phyloP scores from a whole-genome alignment of 2,797 vertebrate genomes.

The Harpagifer antarcticus region DNA sequence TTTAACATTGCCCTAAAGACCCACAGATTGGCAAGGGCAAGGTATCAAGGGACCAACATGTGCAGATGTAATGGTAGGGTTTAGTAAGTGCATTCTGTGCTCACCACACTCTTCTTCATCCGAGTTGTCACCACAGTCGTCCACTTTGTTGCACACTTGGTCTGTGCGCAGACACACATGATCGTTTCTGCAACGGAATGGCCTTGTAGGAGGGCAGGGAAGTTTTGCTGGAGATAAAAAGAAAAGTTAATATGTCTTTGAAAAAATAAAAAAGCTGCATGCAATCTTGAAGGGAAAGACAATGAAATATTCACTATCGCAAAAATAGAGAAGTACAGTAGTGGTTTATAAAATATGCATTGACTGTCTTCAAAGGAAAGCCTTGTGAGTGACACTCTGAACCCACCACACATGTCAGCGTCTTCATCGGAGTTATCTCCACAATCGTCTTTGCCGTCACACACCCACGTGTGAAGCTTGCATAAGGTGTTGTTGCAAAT shows the following conservation, averaged over 20 bases:
- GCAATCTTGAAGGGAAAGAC: slow-evolving; percentile 1
- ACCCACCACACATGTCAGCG: slow-evolving; percentile 93
- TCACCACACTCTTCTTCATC: slow-evolving; percentile 96
- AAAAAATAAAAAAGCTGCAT: neutral
- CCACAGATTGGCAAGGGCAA: slow-evolving; percentile 1
- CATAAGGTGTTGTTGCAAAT: slow-evolving; percentile 98
- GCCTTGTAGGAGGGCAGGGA: slow-evolving; percentile 93
- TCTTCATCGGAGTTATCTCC: slow-evolving; percentile 98
- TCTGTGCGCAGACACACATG: slow-evolving; percentile 92
- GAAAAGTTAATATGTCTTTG: slow-evolving; percentile 22
- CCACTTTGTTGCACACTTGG: slow-evolving; percentile 93
- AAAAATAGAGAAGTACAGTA: slow-evolving; percentile 15
- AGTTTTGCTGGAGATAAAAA: slow-evolving; percentile 86
- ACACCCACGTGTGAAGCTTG: slow-evolving; percentile 96
- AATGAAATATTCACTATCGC: slow-evolving; percentile 3
- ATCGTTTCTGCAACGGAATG: slow-evolving; percentile 92
- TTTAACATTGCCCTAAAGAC: neutral
- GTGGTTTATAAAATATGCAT: slow-evolving; percentile 57
- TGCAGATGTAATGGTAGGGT: slow-evolving; percentile 7
- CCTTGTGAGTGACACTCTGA: slow-evolving; percentile 28
- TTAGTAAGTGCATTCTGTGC: slow-evolving; percentile 28
- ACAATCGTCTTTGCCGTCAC: slow-evolving; percentile 97
- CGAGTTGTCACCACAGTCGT: slow-evolving; percentile 96
- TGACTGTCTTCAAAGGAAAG: slow-evolving; percentile 27
- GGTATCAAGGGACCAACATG: neutral